phyloP scores from a whole-genome alignment of 2,113 vertebrate species.

The Equus przewalskii region DNA sequence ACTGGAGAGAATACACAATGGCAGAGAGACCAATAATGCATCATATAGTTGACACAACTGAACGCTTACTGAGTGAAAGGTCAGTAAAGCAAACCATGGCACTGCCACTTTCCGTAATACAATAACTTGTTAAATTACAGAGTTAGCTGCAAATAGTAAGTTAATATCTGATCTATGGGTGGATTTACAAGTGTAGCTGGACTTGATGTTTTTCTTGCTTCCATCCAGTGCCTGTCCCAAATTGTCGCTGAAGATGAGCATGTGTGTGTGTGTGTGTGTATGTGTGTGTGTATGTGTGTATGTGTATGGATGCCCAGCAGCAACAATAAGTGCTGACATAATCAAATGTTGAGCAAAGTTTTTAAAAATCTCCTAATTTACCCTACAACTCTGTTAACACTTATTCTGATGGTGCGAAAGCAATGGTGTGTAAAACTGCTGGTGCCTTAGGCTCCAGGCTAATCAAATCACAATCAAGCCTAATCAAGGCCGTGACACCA shows the following conservation, averaged over 20 bases:
- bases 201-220: not conserved
- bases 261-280: not conserved
- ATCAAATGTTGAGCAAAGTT: not conserved
- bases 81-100: not conserved
- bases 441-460: too few relatives aligned
- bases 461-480: too few relatives aligned
- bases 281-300: not conserved
- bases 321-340: not conserved
- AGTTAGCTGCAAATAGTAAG: not conserved
- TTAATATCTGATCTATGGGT: not conserved
- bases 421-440: rapidly evolving
- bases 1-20: not conserved
- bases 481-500: not conserved
- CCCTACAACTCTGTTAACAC: not conserved
- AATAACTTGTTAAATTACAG: not conserved
- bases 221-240: not conserved
- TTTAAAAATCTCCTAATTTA: not conserved
- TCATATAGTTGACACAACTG: not conserved
- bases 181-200: not conserved
- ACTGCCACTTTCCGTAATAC: not conserved
- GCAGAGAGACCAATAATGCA: not conserved
- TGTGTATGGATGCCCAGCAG: not conserved
- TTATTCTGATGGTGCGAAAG: not conserved
- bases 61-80: not conserved
- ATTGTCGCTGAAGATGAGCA: not conserved